These are phyloP conservation scores for Sinosuthora webbiana DNA, from an alignment of 2,113 vertebrate species.

Conservation along the genomic window DNA sequence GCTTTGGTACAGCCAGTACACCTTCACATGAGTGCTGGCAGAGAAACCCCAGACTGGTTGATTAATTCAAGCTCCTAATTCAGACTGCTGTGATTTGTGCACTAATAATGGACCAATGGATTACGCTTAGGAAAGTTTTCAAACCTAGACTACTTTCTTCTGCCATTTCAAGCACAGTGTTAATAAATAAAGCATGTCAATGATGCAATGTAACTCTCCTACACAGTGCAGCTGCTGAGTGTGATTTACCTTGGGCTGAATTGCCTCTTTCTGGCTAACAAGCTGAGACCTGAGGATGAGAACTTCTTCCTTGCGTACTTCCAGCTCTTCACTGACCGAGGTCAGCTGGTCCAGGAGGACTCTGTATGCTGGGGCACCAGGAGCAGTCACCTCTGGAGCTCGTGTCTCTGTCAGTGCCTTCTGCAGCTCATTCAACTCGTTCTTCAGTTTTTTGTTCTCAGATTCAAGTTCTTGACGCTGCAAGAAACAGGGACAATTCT, in stretches of 20 bases:
- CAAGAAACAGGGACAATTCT: neutral
- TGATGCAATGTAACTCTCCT: neutral
- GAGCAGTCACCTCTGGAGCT: slow-evolving; percentile 79
- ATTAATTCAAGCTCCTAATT: neutral
- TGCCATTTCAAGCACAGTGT: neutral
- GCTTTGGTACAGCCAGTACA: neutral
- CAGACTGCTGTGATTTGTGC: neutral
- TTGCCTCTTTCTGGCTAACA: slow-evolving; percentile 94
- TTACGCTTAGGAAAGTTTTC: neutral
- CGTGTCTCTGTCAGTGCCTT: slow-evolving; percentile 83
- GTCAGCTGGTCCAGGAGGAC: slow-evolving; percentile 94
- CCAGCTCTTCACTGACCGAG: slow-evolving; percentile 91
- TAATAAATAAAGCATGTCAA: neutral
- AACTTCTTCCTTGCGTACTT: slow-evolving; percentile 97
- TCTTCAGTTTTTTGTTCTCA: slow-evolving; percentile 97
- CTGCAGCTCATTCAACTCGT: slow-evolving; percentile 89
- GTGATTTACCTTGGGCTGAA: slow-evolving; percentile 87
- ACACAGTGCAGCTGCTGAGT: neutral
- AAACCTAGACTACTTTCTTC: neutral
- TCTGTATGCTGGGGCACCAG: slow-evolving; percentile 88
- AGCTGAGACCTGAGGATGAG: slow-evolving; percentile 96
- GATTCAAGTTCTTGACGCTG: slow-evolving; percentile 97
- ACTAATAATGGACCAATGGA: neutral
- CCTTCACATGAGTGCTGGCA: neutral
- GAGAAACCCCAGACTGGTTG: neutral